Conservation (phyloP, 1,140 invertebrate genomes). For the Ostrea denselamellosa region DNA sequence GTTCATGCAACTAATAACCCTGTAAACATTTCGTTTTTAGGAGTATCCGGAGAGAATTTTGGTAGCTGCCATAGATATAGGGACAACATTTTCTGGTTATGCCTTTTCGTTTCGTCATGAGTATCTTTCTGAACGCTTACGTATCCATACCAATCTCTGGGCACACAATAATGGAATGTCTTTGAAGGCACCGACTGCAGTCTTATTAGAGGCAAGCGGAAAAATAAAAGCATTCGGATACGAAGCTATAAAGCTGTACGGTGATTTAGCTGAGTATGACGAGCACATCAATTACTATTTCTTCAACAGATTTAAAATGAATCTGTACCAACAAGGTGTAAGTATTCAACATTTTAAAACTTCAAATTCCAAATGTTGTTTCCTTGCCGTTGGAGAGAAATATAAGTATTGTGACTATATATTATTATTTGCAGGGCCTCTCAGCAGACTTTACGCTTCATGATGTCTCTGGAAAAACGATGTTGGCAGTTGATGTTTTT, state of each 20-base stretch:
- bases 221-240: conserved; percentile 53
- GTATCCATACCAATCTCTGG: conserved; percentile 60
- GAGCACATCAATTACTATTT: conserved; percentile 44
- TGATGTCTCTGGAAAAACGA: conserved; percentile 50
- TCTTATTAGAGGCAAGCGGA: conserved; percentile 44
- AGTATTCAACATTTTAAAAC: background rate
- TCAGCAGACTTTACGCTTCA: conserved; percentile 40
- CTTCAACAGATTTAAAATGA: conserved; percentile 65
- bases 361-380: too few species aligned
- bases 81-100: conserved; percentile 64
- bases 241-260: conserved; percentile 59
- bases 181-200: conserved; percentile 51
- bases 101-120: conserved; percentile 63
- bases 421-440: conserved; percentile 32
- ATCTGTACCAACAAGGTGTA: conserved; percentile 56
- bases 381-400: too few species aligned
- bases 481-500: conserved; percentile 55
- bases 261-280: conserved; percentile 52
- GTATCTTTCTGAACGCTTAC: conserved; percentile 53
- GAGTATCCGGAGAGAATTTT: background rate
- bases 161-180: conserved; percentile 45
- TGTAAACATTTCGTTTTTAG: background rate
- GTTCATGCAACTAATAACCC: background rate
- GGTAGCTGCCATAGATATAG: conserved; percentile 65
- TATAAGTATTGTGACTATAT: background rate